These are phyloP conservation scores for Turritopsis dohrnii DNA, from an alignment of 30 jellyfish, hydroid and myxozoan genomes.

Conservation along the genomic window DNA sequence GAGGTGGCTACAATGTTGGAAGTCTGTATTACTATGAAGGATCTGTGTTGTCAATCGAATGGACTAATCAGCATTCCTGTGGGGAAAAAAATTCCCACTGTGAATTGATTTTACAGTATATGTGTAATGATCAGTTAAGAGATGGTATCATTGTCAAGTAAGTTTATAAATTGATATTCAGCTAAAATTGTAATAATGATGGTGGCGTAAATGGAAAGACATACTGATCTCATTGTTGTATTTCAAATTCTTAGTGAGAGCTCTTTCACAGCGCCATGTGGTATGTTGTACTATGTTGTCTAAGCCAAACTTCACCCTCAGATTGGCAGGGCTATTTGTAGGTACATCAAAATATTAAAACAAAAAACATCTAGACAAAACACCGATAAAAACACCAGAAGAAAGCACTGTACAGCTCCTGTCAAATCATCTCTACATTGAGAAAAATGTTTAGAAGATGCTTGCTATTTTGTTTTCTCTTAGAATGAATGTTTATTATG, in stretches of 20 bases:
- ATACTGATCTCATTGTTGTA: no score
- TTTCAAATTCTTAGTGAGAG: no score
- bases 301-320: no score
- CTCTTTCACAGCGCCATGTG: no score
- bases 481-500: neutral
- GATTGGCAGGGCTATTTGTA: no score
- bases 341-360: no score
- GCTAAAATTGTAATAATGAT: neutral
- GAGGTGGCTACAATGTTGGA: slow-evolving; percentile 98
- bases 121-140: slow-evolving; percentile 68
- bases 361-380: neutral
- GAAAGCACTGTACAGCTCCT: neutral
- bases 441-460: neutral
- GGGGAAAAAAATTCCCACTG: slow-evolving; percentile 73
- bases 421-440: no score
- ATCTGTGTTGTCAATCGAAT: slow-evolving; percentile 65
- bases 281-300: no score
- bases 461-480: neutral
- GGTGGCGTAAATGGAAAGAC: neutral
- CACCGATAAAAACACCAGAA: no score
- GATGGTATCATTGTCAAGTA: slow-evolving; percentile 79
- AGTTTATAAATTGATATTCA: neutral
- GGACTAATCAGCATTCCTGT: slow-evolving; percentile 98
- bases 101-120: slow-evolving; percentile 72
- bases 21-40: slow-evolving; percentile 77